Evolutionary conservation across 2,113 vertebrate genomes (phyloP).

Genomic region (Calidris pugnax): DNA sequence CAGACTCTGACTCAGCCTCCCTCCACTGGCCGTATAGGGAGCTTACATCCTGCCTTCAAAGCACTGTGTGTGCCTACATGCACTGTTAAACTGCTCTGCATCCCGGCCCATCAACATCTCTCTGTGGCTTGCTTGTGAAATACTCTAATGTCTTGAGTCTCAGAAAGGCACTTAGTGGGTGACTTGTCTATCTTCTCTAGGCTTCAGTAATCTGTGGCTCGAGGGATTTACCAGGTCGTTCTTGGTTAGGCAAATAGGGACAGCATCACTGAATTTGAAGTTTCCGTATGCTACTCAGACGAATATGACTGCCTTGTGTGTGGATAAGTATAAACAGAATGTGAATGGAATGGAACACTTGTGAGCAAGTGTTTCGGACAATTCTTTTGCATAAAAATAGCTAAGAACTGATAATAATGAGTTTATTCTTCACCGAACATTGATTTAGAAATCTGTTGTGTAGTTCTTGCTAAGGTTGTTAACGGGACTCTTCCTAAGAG

Average conservation of each 20-base stretch:
- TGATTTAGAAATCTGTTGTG: background rate
- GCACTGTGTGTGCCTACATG: background rate
- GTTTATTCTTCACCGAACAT: background rate
- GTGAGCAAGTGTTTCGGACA: background rate
- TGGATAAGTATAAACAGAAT: background rate
- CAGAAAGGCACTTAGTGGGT: background rate
- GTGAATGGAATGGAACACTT: background rate
- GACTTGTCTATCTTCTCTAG: background rate
- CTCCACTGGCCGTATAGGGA: background rate
- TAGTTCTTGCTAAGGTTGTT: background rate
- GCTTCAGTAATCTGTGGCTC: background rate
- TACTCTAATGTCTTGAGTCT: background rate
- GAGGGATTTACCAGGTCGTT: background rate
- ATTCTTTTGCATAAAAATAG: background rate
- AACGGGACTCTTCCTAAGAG: background rate
- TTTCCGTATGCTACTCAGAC: background rate
- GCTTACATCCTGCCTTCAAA: background rate
- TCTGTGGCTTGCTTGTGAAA: background rate
- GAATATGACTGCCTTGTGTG: background rate
- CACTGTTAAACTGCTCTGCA: background rate
- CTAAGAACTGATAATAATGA: background rate
- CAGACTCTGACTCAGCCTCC: background rate
- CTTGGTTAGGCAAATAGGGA: background rate
- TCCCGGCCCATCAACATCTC: background rate
- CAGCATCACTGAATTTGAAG: background rate